Evolutionary conservation across 1,140 invertebrate species (phyloP).

Genomic region (Daktulosphaira vitifoliae): DNA sequence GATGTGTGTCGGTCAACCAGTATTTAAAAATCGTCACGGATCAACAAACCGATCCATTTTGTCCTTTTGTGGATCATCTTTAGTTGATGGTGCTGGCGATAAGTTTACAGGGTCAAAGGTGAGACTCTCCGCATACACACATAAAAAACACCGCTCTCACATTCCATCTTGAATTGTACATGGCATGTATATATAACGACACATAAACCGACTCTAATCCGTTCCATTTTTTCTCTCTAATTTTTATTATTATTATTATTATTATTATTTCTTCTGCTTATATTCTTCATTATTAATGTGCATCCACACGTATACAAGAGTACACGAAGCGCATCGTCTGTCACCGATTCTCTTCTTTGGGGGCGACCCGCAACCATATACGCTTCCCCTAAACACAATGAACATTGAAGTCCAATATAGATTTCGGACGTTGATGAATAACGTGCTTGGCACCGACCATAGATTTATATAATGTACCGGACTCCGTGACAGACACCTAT

Average conservation of each 20-base stretch:
- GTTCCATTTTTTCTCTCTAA: slow-evolving; percentile 16
- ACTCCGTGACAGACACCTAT: slow-evolving; percentile 12
- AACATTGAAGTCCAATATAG: neutral
- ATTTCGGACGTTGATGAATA: slow-evolving; percentile 33
- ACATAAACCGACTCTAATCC: slow-evolving; percentile 3
- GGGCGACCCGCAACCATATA: neutral
- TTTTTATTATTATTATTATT: slow-evolving; percentile 9
- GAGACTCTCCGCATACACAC: neutral
- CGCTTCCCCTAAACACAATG: neutral
- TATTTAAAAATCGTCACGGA: slow-evolving; percentile 27
- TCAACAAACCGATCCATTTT: neutral
- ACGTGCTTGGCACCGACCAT: neutral
- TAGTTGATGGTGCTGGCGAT: neutral
- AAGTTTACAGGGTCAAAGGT: slow-evolving; percentile 11
- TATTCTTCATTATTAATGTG: slow-evolving; percentile 25
- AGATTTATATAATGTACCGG: neutral
- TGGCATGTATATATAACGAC: neutral
- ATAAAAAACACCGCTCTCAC: slow-evolving; percentile 1
- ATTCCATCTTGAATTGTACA: neutral
- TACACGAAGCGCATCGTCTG: slow-evolving; percentile 3
- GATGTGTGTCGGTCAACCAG: neutral
- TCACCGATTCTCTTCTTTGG: slow-evolving; percentile 22
- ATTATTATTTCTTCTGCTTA: slow-evolving; percentile 4
- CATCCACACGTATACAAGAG: too few relatives aligned
- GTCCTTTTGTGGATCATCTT: slow-evolving; percentile 2